Conservation (phyloP, 2,113 vertebrate species). For the Lophius piscatorius region DNA sequence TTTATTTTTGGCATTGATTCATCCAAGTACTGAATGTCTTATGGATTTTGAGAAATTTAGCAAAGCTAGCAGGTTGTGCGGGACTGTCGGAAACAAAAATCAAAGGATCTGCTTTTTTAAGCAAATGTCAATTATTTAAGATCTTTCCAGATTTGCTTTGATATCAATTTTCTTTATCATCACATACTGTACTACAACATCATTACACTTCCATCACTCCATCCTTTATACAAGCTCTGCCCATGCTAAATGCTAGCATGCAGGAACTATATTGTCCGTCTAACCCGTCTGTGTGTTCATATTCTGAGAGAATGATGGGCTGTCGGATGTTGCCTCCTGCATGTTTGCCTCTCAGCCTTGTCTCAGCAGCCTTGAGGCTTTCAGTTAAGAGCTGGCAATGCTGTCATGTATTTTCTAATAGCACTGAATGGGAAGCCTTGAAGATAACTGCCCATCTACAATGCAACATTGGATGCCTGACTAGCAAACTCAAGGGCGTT, state of each 20-base stretch:
- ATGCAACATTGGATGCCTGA: constrained; percentile 62
- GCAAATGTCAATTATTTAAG: too few species aligned
- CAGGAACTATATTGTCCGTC: not conserved
- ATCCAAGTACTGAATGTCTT: too few species aligned
- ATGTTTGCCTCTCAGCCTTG: constrained; percentile 38
- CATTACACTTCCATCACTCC: constrained; percentile 1
- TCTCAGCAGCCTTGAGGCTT: constrained; percentile 49
- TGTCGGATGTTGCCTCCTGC: constrained; percentile 42
- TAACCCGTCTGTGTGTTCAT: not conserved
- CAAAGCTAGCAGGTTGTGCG: too few species aligned
- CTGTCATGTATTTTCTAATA: constrained; percentile 60
- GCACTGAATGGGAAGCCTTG: constrained; percentile 69
- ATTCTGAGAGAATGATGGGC: constrained; percentile 17
- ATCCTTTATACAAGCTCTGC: not conserved
- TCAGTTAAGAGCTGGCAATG: constrained; percentile 35
- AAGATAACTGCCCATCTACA: constrained; percentile 72
- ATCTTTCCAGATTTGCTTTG: too few species aligned
- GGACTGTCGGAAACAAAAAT: too few species aligned
- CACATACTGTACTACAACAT: not conserved
- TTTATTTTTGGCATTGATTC: too few species aligned
- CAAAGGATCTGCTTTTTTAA: too few species aligned
- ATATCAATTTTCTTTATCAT: too few species aligned
- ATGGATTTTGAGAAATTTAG: too few species aligned
- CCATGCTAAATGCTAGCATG: not conserved
- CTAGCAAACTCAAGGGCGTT: constrained; percentile 67